Base-by-base conservation (phyloP, 1,140 invertebrate genomes). In the Stegodyphus mimosarum region DNA sequence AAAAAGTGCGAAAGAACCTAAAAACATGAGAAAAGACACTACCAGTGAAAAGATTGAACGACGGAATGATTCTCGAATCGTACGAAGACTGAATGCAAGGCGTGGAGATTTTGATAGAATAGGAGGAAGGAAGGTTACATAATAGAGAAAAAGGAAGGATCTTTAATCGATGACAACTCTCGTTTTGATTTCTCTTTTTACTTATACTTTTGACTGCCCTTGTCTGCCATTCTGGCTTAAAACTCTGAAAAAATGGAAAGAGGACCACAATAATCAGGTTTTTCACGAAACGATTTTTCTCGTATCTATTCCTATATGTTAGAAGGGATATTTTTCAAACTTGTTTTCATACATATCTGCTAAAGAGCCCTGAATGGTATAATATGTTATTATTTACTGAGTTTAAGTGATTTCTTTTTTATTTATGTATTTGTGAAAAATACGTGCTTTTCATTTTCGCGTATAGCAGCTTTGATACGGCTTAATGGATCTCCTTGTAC, bases 111-210 rank as follows among this genome's bases (percentile, higher is more conserved):
- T 18, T 73, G 60, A 17, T 49, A 76, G 55, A 63, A 76, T 60
- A 18, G 74, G 33, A 63, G 18, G 52, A 60, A 51, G 53, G 52
- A 60, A 49, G 74, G 53, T 11, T 11, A 60, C 9, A 33, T 5
- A 70, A 70, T 11, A 18, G 66, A 79, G 51, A 66, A 17, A 52
- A 55, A n/a, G 51, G 55, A 4, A 60, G 15, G 67, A 55, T 9
- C n/a, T 79, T 79, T 79, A 79, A 79, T 79, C 77, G 77, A 79
- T 79, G 77, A 70, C 77, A 79, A 79, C 66, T 79, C 67, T 79
- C 77, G 77, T 69, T 79, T 79, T 70, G 66, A 79, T 79, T 79
- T 79, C 77, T 79, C 64, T 79, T 79, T 79, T 79, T 70, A 70
- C 64, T 79, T 79, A 69, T 79, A 49, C n/a, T 63, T 79, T 53